Percentiles rank a stretch among this genome's conserved stretches.
phyloP scores from a whole-genome alignment of 53 echinoderm and acorn worm species.

The Paelopatides confundens region DNA sequence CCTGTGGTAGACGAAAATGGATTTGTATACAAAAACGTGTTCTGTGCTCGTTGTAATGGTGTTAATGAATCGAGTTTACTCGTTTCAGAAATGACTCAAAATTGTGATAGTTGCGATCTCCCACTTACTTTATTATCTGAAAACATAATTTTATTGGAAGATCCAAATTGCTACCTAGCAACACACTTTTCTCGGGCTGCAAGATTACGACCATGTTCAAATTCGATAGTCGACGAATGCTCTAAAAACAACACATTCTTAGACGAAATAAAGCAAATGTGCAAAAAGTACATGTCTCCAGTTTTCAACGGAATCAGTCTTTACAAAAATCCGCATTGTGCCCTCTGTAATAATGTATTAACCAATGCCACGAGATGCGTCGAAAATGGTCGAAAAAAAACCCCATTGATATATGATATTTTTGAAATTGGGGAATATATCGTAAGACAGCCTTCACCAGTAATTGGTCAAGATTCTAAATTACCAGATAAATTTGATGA shows the following conservation, averaged over 20 bases:
- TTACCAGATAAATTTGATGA: too few relatives aligned
- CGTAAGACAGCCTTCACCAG: too few relatives aligned
- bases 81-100: not conserved
- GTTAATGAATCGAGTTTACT: not conserved
- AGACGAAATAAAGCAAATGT: not conserved
- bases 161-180: not conserved
- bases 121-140: not conserved
- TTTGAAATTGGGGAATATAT: too few relatives aligned
- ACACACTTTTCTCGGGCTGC: not conserved
- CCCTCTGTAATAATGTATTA: not conserved
- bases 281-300: not conserved
- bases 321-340: conserved; percentile 1
- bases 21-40: not conserved
- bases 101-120: not conserved
- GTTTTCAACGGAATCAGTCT: not conserved
- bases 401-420: too few relatives aligned
- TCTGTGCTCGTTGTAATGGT: conserved; percentile 13
- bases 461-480: too few relatives aligned
- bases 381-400: too few relatives aligned
- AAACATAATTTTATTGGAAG: not conserved
- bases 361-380: too few relatives aligned
- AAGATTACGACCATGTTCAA: not conserved
- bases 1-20: not conserved
- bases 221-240: not conserved
- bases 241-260: not conserved